These are phyloP conservation scores for Cirrhinus mrigala DNA, from an alignment of 2,797 vertebrate genomes.

Conservation along the genomic window DNA sequence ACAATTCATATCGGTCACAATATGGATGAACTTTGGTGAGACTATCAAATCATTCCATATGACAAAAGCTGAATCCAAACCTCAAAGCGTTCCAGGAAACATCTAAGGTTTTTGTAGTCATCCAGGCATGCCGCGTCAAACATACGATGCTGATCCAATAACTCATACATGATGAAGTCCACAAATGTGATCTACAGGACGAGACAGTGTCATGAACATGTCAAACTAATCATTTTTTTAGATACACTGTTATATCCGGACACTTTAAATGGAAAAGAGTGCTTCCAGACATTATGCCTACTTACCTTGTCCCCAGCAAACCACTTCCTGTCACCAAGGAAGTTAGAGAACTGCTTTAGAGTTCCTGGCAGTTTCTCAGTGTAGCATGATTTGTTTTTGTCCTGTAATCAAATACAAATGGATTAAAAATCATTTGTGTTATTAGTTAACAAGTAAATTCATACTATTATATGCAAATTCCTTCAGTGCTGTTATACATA, in stretches of 20 bases:
- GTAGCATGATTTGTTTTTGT: slow-evolving; percentile 71
- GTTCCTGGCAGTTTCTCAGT: slow-evolving; percentile 68
- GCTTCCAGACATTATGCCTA: neutral
- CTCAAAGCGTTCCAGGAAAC: slow-evolving; percentile 87
- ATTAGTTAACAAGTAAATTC: neutral
- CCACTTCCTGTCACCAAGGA: slow-evolving; percentile 84
- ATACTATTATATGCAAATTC: neutral
- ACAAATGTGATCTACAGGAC: slow-evolving; percentile 88
- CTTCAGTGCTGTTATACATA: neutral
- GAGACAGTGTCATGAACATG: neutral
- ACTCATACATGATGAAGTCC: slow-evolving; percentile 91
- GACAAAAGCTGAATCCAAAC: slow-evolving; percentile 69
- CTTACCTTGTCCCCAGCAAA: slow-evolving; percentile 90
- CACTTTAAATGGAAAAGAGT: neutral
- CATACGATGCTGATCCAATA: slow-evolving; percentile 89
- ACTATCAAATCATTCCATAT: neutral
- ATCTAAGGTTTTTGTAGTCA: slow-evolving; percentile 87
- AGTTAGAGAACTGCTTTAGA: slow-evolving; percentile 84
- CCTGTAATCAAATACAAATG: slow-evolving; percentile 61
- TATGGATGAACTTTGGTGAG: neutral
- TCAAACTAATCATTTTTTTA: neutral
- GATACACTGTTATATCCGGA: neutral
- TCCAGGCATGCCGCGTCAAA: slow-evolving; percentile 87
- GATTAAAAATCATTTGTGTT: neutral
- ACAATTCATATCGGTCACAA: neutral